Evolutionary conservation across 2,797 vertebrate species (phyloP), one percentile per base, ranked within the genome.

Genomic region (Chloroceryle amazona): DNA sequence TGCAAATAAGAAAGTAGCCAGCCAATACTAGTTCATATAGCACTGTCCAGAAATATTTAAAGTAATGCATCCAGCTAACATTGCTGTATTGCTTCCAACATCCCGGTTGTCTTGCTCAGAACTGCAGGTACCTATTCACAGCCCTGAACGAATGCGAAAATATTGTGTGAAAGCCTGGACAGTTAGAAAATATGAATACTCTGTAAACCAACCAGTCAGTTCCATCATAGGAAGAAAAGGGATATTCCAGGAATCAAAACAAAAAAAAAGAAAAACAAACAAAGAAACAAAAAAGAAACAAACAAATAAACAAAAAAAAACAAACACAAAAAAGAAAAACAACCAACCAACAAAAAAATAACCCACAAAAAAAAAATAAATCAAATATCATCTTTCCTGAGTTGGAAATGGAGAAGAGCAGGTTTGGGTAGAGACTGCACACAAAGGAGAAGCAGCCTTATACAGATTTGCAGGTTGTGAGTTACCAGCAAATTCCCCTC

Each of bases 61-160:
- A 82, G 14, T 47, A 57, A 68, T 37, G 16, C 18, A 68, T 90
- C 71, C 83, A 86, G 61, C 80, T 74, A 58, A 72, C 29, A 62
- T 20, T 73, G 26, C 60, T 58, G 19, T 55, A 55, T 70, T 89
- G 19, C 67, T 84, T 70, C 71, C 12, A 10, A 62, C 49, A 81
- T 25, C 7, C 51, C 80, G 28, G 35, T 75, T 70, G 61, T 39
- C 66, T 80, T 85, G 39, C 81, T 87, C 47, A 66, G 39, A 89
- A 55, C 62, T 62, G 35, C 67, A 88, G 47, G 63, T 41, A 52
- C 11, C 55, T 94, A 65, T 76, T 91, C 89, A 82, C n/a, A 87
- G 55, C 21, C 51, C 62, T 42, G 29, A 94, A 94, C 70, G 92
- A 7, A 31, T 3, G 4, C 31, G 33, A 85, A 94, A 81, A 66